Evolutionary conservation across 2,797 vertebrate species (phyloP).

Genomic region (Myotis pilosus): DNA sequence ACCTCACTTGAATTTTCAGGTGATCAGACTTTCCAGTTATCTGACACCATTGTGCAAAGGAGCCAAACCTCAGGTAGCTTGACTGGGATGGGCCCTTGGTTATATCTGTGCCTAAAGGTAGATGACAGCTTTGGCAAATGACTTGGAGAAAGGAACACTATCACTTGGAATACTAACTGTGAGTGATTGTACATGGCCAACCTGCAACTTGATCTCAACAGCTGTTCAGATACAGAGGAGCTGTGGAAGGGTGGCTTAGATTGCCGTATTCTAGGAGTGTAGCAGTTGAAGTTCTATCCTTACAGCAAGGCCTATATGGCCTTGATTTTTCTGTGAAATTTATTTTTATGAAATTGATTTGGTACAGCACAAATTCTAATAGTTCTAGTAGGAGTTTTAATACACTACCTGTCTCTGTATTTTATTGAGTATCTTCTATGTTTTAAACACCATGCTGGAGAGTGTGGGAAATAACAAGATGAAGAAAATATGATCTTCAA

Average conservation of each 20-base stretch:
- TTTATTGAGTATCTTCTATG: constrained; percentile 15
- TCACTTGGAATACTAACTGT: background rate
- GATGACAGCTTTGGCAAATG: background rate
- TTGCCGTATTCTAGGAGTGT: background rate
- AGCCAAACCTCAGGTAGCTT: background rate
- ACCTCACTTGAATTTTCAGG: constrained; percentile 13
- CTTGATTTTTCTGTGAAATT: constrained; percentile 49
- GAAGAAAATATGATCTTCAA: background rate
- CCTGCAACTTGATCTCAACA: constrained; percentile 18
- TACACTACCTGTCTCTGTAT: background rate
- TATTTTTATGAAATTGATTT: constrained; percentile 44
- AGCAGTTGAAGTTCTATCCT: background rate
- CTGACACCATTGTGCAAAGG: background rate
- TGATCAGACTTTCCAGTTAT: constrained; percentile 7
- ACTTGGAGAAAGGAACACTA: background rate
- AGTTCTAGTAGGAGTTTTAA: background rate
- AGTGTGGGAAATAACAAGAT: background rate
- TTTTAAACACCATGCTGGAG: background rate
- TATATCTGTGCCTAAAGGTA: constrained; percentile 1
- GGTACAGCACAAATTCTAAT: background rate
- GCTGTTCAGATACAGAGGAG: background rate
- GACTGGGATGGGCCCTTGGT: background rate
- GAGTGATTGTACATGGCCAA: background rate
- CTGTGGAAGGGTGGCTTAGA: background rate
- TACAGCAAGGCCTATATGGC: background rate